Percentiles rank a stretch among this genome's conserved stretches.
Conservation (phyloP, 2,888 invertebrate species). For the Hydroisotoma schaefferi region DNA sequence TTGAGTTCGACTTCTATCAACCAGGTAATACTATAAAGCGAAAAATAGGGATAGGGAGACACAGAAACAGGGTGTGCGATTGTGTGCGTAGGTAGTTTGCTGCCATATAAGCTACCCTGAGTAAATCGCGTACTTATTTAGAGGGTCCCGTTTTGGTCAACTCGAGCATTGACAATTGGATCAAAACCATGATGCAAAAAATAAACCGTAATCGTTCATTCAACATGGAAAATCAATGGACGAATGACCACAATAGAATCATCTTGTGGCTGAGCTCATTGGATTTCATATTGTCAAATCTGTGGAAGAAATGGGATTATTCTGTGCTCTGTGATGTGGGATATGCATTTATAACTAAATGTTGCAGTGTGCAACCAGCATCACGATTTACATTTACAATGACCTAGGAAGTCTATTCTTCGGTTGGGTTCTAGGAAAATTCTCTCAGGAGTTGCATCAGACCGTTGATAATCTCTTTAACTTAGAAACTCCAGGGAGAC, state of each 20-base stretch:
- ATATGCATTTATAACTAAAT: no score
- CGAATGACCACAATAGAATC: constrained; percentile 15
- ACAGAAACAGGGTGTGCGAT: no score
- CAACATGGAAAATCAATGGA: background rate
- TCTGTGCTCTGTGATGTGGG: background rate
- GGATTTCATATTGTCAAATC: constrained; percentile 6
- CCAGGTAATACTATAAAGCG: no score
- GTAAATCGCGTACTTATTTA: no score
- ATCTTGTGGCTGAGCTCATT: constrained; percentile 9
- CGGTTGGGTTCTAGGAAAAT: background rate
- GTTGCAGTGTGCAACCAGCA: no score
- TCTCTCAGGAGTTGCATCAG: background rate
- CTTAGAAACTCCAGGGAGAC: background rate
- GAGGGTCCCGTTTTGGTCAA: background rate
- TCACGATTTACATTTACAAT: background rate
- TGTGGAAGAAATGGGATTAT: constrained; percentile 6
- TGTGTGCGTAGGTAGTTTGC: no score
- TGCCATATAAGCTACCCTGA: no score
- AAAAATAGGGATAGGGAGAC: no score
- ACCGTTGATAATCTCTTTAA: background rate
- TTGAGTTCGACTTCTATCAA: background rate
- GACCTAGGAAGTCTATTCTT: background rate
- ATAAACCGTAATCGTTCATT: background rate
- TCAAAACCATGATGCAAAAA: background rate
- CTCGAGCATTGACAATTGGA: background rate